These are phyloP conservation scores for Pseudorectes ferrugineus DNA, from an alignment of 2,113 vertebrate species.

Conservation along the genomic window DNA sequence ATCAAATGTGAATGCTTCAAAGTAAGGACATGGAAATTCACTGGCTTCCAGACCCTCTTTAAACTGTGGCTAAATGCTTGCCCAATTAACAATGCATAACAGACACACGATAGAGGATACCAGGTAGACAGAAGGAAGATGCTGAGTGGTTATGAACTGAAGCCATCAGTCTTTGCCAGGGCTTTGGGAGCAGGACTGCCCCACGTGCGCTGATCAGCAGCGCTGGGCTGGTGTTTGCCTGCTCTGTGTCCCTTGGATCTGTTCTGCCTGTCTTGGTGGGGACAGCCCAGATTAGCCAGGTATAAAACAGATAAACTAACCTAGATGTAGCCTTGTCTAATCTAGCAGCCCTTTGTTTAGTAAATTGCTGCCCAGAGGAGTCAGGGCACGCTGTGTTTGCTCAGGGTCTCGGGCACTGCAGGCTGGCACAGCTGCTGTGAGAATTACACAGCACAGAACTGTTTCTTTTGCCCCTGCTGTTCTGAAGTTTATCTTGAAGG, in stretches of 20 bases:
- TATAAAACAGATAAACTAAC: too few species aligned
- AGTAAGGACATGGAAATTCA: fast-evolving
- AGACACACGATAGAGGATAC: neutral
- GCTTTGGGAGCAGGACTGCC: neutral
- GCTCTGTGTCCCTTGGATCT: neutral
- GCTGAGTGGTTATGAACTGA: neutral
- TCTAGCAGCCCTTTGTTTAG: neutral
- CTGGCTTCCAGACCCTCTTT: neutral
- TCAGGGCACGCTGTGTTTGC: neutral
- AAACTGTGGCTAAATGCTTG: neutral
- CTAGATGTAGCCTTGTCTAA: neutral
- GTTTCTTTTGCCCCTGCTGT: neutral
- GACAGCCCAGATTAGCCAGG: neutral
- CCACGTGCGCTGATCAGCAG: fast-evolving
- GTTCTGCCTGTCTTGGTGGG: fast-evolving
- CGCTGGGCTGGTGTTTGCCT: neutral
- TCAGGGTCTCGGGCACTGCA: neutral
- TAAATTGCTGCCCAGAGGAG: neutral
- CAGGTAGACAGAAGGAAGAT: neutral
- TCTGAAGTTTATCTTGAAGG: neutral
- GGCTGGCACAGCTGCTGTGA: neutral
- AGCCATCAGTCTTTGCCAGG: fast-evolving
- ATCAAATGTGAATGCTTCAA: neutral
- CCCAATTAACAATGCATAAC: neutral
- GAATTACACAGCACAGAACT: neutral